Conservation (phyloP, 2,797 vertebrate genomes). For the Prunella strophiata region DNA sequence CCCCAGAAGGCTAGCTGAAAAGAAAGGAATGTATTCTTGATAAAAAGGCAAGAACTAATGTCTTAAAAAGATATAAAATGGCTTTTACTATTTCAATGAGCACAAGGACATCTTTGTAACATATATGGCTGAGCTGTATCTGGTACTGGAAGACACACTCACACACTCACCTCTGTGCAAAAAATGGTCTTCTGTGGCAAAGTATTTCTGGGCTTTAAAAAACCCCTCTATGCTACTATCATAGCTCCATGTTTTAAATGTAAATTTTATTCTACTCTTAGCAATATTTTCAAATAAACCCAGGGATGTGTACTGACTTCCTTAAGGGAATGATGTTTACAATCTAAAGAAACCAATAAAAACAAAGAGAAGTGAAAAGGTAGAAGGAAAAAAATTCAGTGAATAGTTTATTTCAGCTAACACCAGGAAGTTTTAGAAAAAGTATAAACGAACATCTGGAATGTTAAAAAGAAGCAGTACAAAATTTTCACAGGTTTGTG, state of each 20-base stretch:
- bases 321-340: background rate
- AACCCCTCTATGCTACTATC: accelerated
- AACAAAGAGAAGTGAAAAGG: background rate
- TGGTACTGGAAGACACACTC: background rate
- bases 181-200: background rate
- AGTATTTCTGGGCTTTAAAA: background rate
- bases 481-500: background rate
- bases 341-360: background rate
- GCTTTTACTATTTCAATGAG: background rate
- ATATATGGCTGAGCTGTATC: background rate
- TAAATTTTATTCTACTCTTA: background rate
- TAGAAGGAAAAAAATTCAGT: background rate
- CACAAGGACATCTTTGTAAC: background rate
- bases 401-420: background rate
- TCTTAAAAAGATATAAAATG: background rate
- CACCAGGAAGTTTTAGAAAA: background rate
- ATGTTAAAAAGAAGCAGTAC: background rate
- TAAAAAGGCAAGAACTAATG: background rate
- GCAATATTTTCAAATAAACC: background rate
- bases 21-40: background rate
- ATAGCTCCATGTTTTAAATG: background rate
- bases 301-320: background rate
- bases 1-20: background rate
- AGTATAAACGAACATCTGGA: background rate
- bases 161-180: background rate